phyloP scores from a whole-genome alignment of 2,888 invertebrate species.

The Alcis repandata region DNA sequence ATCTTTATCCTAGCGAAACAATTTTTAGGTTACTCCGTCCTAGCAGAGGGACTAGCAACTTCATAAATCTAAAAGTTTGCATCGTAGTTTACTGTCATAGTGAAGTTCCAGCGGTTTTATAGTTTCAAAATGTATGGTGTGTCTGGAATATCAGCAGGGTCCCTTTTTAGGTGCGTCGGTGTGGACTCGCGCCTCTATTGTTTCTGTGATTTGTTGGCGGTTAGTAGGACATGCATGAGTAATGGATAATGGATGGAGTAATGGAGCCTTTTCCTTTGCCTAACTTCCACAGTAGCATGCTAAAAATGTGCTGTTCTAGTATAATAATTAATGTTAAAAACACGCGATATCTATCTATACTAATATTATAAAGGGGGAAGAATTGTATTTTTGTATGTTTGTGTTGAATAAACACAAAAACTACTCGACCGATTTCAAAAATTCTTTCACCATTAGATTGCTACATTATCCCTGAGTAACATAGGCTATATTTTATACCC shows the following conservation, averaged over 20 bases:
- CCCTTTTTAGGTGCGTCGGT: constrained; percentile 50
- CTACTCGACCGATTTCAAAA: too few species aligned
- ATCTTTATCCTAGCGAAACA: neutral
- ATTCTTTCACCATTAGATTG: too few species aligned
- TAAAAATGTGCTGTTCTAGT: neutral
- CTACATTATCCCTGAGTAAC: too few species aligned
- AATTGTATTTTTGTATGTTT: too few species aligned
- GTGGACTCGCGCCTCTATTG: constrained; percentile 55
- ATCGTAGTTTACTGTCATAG: constrained; percentile 68
- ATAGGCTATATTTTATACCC: too few species aligned
- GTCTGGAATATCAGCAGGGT: constrained; percentile 55
- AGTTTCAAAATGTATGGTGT: constrained; percentile 60
- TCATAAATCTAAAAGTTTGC: constrained; percentile 75
- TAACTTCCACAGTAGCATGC: constrained; percentile 7
- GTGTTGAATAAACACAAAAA: too few species aligned
- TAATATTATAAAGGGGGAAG: too few species aligned
- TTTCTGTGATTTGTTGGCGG: constrained; percentile 53
- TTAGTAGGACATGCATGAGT: constrained; percentile 36
- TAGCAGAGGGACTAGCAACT: constrained; percentile 51
- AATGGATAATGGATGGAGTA: constrained; percentile 33
- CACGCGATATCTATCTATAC: too few species aligned
- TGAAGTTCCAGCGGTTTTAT: constrained; percentile 65
- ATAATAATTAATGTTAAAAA: neutral
- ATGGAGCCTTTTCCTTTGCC: constrained; percentile 25
- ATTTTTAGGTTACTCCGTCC: constrained; percentile 14